Conservation (phyloP, 2,888 invertebrate species). For the Dimorphilus gyrociliatus region DNA sequence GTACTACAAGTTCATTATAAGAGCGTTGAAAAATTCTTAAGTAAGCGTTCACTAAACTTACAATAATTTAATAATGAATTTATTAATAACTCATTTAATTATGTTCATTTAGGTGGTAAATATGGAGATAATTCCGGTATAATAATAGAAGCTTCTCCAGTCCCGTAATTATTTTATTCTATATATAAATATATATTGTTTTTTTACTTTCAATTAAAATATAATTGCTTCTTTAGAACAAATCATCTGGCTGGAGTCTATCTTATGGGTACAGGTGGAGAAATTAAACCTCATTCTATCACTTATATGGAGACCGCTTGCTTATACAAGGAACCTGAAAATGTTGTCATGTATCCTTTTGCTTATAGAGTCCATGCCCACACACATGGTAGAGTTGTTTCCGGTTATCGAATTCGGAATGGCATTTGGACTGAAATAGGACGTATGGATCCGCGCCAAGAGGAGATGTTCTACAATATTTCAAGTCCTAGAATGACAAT, state of each 20-base stretch:
- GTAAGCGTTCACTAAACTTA: conserved; percentile 16
- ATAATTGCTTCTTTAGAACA: no score
- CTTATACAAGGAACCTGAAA: conserved; percentile 52
- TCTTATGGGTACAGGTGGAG: conserved; percentile 69
- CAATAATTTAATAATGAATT: no score
- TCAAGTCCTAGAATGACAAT: conserved; percentile 22
- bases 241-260: conserved; percentile 83
- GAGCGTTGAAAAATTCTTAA: conserved; percentile 29
- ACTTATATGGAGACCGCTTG: conserved; percentile 77
- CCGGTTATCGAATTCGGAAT: conserved; percentile 31
- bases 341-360: conserved; percentile 77
- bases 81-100: no score
- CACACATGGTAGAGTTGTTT: conserved; percentile 43
- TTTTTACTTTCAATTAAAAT: no score
- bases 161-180: no score
- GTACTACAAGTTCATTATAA: conserved; percentile 45
- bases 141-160: no score
- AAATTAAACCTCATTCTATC: conserved; percentile 48
- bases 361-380: conserved; percentile 91
- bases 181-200: no score
- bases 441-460: conserved; percentile 26
- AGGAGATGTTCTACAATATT: conserved; percentile 36
- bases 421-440: conserved; percentile 35
- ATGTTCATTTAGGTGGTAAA: no score
- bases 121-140: no score